Evolutionary conservation across 2,797 vertebrate species (phyloP).

Genomic region (Philypnodon macrostomus): DNA sequence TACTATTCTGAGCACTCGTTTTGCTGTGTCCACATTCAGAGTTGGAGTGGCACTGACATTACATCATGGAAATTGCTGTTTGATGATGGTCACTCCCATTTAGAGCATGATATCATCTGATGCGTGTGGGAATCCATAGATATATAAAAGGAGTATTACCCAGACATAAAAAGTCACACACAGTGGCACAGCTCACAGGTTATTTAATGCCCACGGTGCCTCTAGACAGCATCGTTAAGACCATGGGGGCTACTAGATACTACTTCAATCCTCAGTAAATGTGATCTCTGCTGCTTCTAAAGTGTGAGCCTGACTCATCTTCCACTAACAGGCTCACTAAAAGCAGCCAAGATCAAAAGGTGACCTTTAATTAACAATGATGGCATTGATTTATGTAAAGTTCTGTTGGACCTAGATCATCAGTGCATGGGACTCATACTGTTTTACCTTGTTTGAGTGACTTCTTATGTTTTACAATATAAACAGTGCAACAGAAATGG

Average conservation of each 20-base stretch:
- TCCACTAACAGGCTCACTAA: slow-evolving; percentile 28
- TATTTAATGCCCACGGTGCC: slow-evolving; percentile 52
- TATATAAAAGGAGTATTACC: slow-evolving; percentile 28
- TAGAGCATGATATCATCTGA: slow-evolving; percentile 65
- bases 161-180: slow-evolving; percentile 21
- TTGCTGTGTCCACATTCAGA: slow-evolving; percentile 54
- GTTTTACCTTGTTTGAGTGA: neutral
- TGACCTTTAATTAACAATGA: neutral
- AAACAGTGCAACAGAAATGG: slow-evolving; percentile 14
- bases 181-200: slow-evolving; percentile 37
- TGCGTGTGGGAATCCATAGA: slow-evolving; percentile 32
- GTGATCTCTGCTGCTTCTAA: slow-evolving; percentile 41
- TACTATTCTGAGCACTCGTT: slow-evolving; percentile 62
- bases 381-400: too few species aligned
- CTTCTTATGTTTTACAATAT: slow-evolving; percentile 8
- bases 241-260: slow-evolving; percentile 44
- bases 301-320: slow-evolving; percentile 43
- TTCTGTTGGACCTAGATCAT: too few species aligned
- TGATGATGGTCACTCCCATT: slow-evolving; percentile 51
- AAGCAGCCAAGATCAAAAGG: slow-evolving; percentile 20
- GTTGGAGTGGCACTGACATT: slow-evolving; percentile 48
- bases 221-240: slow-evolving; percentile 40
- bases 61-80: slow-evolving; percentile 70
- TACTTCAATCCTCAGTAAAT: slow-evolving; percentile 28
- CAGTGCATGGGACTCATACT: neutral